Conservation (phyloP, 2,888 invertebrate genomes). For the Anodontia alba region DNA sequence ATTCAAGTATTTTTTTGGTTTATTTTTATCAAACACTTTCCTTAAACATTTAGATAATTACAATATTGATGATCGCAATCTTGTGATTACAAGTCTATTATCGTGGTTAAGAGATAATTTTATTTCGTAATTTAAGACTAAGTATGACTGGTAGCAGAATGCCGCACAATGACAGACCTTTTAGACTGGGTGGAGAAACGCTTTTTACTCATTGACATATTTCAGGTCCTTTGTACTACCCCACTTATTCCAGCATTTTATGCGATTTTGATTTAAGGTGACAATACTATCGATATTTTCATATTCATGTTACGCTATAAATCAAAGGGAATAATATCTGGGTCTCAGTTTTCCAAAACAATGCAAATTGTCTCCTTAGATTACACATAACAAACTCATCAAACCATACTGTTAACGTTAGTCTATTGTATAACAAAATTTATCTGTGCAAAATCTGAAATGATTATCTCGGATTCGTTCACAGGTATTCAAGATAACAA, state of each 20-base stretch:
- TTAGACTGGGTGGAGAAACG: constrained; percentile 3
- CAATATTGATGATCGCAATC: background rate
- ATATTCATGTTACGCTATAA: constrained; percentile 1
- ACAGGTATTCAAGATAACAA: background rate
- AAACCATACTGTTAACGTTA: background rate
- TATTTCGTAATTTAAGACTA: constrained; percentile 9
- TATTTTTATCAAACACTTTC: background rate
- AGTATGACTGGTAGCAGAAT: background rate
- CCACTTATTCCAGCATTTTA: background rate
- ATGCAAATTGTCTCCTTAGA: background rate
- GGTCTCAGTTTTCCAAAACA: constrained; percentile 11
- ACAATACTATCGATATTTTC: background rate
- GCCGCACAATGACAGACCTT: background rate
- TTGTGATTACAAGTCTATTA: background rate
- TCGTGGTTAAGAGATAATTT: background rate
- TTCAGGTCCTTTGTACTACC: background rate
- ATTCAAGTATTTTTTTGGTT: too few relatives aligned
- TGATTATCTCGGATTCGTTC: background rate
- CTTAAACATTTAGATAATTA: background rate
- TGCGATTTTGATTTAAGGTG: constrained; percentile 1
- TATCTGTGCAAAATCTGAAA: background rate
- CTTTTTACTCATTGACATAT: constrained; percentile 1
- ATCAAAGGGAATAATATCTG: background rate
- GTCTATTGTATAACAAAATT: background rate
- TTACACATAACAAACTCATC: constrained; percentile 1